phyloP scores from a whole-genome alignment of 1,140 invertebrate genomes.

The Hirudo medicinalis region DNA sequence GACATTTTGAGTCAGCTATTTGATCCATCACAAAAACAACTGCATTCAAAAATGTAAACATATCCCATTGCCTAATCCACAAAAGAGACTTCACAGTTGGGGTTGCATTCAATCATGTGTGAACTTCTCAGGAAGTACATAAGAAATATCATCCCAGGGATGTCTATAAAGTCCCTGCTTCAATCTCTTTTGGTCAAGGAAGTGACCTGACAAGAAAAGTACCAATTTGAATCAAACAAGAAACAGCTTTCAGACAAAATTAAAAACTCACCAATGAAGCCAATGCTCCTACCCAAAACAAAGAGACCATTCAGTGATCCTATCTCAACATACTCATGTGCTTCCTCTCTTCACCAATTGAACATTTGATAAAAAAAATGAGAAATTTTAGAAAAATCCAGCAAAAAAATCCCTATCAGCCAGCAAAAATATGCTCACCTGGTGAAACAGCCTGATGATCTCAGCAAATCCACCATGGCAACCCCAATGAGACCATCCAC shows the following conservation, averaged over 20 bases:
- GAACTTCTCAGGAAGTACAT: constrained; percentile 67
- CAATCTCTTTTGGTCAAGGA: constrained; percentile 92
- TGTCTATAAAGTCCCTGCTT: constrained; percentile 98
- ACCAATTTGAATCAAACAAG: background rate
- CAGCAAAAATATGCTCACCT: constrained; percentile 44
- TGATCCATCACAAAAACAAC: no score
- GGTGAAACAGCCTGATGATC: constrained; percentile 60
- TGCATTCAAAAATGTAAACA: no score
- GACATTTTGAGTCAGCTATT: no score
- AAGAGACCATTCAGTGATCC: constrained; percentile 96
- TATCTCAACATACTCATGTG: constrained; percentile 92
- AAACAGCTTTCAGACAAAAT: background rate
- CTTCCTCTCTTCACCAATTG: constrained; percentile 63
- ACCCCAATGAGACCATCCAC: constrained; percentile 96
- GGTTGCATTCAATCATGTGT: background rate
- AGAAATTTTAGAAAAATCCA: background rate
- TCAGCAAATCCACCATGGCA: constrained; percentile 88
- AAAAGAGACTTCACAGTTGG: background rate
- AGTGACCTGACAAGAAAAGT: constrained; percentile 57
- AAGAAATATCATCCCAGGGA: constrained; percentile 99
- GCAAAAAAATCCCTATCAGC: constrained; percentile 11
- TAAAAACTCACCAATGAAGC: constrained; percentile 70
- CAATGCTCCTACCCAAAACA: constrained; percentile 91
- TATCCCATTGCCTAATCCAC: no score
- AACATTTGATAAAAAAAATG: background rate